A percentile compares a stretch with the other conserved stretches of the same genome.
These are phyloP conservation scores for Leucoma salicis DNA, from an alignment of 2,888 invertebrate species.

Conservation along the genomic window DNA sequence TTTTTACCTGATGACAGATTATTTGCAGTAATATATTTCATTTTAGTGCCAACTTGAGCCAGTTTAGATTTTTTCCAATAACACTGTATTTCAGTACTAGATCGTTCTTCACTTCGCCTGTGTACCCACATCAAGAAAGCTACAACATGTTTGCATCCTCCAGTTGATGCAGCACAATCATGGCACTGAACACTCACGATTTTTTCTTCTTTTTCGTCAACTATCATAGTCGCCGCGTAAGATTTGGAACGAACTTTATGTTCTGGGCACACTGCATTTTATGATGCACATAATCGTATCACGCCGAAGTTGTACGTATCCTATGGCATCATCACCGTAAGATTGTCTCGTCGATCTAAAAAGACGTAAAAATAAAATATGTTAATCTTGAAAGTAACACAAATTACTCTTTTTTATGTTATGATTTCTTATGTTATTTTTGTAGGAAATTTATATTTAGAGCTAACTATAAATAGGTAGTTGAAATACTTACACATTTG, in stretches of 20 bases:
- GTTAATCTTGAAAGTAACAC: not conserved
- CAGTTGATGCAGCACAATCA: constrained; percentile 2
- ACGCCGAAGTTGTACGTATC: constrained; percentile 1
- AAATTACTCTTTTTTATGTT: no score
- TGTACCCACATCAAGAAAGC: no score
- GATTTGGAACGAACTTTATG: constrained; percentile 1
- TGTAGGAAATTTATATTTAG: no score
- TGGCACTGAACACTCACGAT: not conserved
- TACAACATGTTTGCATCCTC: constrained; percentile 1
- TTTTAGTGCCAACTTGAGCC: not conserved
- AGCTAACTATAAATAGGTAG: no score
- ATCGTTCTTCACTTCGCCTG: no score
- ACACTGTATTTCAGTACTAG: constrained; percentile 1
- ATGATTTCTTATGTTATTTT: no score
- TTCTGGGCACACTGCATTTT: not conserved
- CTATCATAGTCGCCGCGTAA: not conserved
- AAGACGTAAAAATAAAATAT: not conserved
- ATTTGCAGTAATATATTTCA: not conserved
- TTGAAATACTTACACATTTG: no score
- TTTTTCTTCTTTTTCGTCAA: not conserved
- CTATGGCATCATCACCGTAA: constrained; percentile 1
- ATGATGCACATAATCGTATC: constrained; percentile 5
- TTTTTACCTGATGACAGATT: not conserved
- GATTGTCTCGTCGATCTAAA: not conserved
- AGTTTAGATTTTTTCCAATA: not conserved